Evolutionary conservation across 2,888 invertebrate species (phyloP).

Genomic region (Cerastis leucographa): DNA sequence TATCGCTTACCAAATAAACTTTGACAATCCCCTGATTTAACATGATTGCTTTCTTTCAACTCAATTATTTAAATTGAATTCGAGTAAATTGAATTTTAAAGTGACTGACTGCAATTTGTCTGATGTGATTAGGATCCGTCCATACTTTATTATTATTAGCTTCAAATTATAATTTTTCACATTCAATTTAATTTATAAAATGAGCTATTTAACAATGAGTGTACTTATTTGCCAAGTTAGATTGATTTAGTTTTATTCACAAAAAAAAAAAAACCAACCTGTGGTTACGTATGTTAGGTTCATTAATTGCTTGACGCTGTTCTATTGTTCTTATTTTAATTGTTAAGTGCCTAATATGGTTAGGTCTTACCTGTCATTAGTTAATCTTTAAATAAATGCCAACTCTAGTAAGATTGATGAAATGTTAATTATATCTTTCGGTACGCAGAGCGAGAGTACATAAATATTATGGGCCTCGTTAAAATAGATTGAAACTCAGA

Average conservation of each 20-base stretch:
- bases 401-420: not conserved
- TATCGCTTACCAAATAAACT: constrained; percentile 53
- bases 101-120: constrained; percentile 16
- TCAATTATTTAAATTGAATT: constrained; percentile 57
- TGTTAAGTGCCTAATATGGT: not conserved
- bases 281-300: too few species aligned
- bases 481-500: constrained; percentile 60
- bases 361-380: not conserved
- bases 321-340: not conserved
- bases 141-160: constrained; percentile 6
- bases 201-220: not conserved
- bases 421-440: constrained; percentile 43
- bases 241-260: not conserved
- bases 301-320: not conserved
- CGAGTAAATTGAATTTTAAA: constrained; percentile 44
- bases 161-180: constrained; percentile 13
- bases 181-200: not conserved
- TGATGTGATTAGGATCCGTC: constrained; percentile 19
- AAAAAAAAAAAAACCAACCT: too few species aligned
- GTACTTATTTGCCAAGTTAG: not conserved
- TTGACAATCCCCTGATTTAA: constrained; percentile 56
- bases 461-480: constrained; percentile 53
- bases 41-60: constrained; percentile 51
- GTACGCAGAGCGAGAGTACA: constrained; percentile 17
- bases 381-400: not conserved